These are phyloP conservation scores for Lamellibrachia columna DNA, from an alignment of 2,888 invertebrate species.

Conservation along the genomic window DNA sequence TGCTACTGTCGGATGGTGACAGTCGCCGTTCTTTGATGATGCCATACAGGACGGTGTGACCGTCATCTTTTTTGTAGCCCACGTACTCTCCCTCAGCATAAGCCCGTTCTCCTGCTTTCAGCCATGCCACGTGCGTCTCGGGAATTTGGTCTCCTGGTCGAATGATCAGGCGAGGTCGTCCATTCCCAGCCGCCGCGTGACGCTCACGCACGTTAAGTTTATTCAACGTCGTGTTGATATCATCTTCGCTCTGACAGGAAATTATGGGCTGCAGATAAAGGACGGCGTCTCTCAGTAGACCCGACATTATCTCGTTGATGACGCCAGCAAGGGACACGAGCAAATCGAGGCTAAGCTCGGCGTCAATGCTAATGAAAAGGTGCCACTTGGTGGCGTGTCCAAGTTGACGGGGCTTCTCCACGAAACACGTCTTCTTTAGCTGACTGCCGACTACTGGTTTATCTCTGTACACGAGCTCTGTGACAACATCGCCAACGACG, in stretches of 20 bases:
- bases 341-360: conserved; percentile 36
- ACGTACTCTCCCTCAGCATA: conserved; percentile 35
- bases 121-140: conserved; percentile 27
- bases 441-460: conserved; percentile 37
- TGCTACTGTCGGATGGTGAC: not conserved
- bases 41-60: conserved; percentile 26
- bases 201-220: conserved; percentile 37
- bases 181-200: conserved; percentile 23
- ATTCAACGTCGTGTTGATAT: conserved; percentile 37
- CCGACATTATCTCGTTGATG: conserved; percentile 38
- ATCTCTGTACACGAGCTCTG: conserved; percentile 34
- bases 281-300: conserved; percentile 39
- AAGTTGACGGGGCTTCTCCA: conserved; percentile 28
- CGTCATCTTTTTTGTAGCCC: conserved; percentile 26
- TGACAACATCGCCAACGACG: conserved; percentile 31
- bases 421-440: conserved; percentile 37
- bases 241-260: conserved; percentile 29
- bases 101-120: conserved; percentile 27
- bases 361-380: conserved; percentile 35
- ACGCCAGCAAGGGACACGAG: conserved; percentile 41
- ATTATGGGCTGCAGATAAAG: conserved; percentile 41
- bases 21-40: not conserved
- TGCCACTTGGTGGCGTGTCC: conserved; percentile 26
- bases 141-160: conserved; percentile 31
- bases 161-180: conserved; percentile 28